Evolutionary conservation across 2,113 vertebrate species (phyloP).

Genomic region (Lipophrys pholis): DNA sequence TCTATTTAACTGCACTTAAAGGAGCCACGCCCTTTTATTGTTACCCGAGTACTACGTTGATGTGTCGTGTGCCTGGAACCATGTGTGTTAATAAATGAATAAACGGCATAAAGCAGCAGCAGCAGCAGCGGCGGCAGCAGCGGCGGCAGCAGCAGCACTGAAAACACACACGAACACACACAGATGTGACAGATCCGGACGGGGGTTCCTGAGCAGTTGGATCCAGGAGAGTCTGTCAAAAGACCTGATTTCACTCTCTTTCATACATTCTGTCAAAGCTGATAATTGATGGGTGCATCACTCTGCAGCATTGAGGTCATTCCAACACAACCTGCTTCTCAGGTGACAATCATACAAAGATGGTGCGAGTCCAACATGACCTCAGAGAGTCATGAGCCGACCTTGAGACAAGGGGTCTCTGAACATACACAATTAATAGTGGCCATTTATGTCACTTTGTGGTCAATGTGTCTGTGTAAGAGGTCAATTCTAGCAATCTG

Average conservation of each 20-base stretch:
- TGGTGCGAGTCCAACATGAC: too few relatives aligned
- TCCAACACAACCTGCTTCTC: too few relatives aligned
- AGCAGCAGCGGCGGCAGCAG: too few relatives aligned
- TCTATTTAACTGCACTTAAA: conserved; percentile 75
- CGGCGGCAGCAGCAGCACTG: background rate
- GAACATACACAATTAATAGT: too few relatives aligned
- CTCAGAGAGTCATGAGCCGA: too few relatives aligned
- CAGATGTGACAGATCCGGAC: background rate
- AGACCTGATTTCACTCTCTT: too few relatives aligned
- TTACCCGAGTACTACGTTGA: conserved; percentile 34
- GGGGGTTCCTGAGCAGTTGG: background rate
- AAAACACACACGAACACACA: conserved; percentile 1
- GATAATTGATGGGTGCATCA: background rate
- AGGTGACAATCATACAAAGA: too few relatives aligned
- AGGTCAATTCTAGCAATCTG: too few relatives aligned
- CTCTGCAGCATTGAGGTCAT: too few relatives aligned
- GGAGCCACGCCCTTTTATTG: conserved; percentile 71
- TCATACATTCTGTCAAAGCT: background rate
- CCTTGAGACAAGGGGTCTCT: too few relatives aligned
- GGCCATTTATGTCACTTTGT: too few relatives aligned
- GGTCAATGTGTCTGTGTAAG: too few relatives aligned
- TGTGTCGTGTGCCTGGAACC: background rate
- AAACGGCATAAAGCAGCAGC: background rate
- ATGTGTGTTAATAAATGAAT: background rate
- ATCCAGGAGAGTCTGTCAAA: background rate